phyloP scores from a whole-genome alignment of 2,113 vertebrate species.

The Lipophrys pholis region DNA sequence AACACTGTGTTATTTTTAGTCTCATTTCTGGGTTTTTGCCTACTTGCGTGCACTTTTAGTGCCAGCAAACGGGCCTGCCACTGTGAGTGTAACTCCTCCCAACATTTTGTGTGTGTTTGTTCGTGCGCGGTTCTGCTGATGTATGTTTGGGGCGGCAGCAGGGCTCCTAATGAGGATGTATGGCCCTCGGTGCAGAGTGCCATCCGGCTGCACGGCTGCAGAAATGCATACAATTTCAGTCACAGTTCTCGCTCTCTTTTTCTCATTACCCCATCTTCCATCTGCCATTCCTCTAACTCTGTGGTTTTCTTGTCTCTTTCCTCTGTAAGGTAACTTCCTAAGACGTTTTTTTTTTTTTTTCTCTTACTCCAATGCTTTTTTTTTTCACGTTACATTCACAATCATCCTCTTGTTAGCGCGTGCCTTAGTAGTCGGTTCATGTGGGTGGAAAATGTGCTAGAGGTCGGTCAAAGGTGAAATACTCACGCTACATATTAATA shows the following conservation, averaged over 20 bases:
- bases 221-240: conserved; percentile 43
- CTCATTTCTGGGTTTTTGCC: conserved; percentile 13
- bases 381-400: background rate
- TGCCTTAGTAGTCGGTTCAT: conserved; percentile 1
- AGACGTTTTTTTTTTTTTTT: background rate
- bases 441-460: conserved; percentile 8
- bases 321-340: background rate
- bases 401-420: conserved; percentile 4
- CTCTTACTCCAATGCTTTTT: background rate
- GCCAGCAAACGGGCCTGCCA: conserved; percentile 7
- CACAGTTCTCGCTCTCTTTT: conserved; percentile 14
- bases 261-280: conserved; percentile 11
- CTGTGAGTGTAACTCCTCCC: conserved; percentile 10
- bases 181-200: conserved; percentile 47
- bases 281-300: background rate
- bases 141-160: conserved; percentile 44
- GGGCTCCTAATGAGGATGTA: conserved; percentile 66
- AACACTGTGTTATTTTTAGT: conserved; percentile 28
- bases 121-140: conserved; percentile 41
- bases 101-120: conserved; percentile 26
- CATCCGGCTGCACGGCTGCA: conserved; percentile 29
- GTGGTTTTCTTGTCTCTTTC: background rate
- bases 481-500: conserved; percentile 15
- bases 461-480: conserved; percentile 10
- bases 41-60: conserved; percentile 5